phyloP scores from a whole-genome alignment of 2,888 invertebrate species.

The Galerucella pusilla region DNA sequence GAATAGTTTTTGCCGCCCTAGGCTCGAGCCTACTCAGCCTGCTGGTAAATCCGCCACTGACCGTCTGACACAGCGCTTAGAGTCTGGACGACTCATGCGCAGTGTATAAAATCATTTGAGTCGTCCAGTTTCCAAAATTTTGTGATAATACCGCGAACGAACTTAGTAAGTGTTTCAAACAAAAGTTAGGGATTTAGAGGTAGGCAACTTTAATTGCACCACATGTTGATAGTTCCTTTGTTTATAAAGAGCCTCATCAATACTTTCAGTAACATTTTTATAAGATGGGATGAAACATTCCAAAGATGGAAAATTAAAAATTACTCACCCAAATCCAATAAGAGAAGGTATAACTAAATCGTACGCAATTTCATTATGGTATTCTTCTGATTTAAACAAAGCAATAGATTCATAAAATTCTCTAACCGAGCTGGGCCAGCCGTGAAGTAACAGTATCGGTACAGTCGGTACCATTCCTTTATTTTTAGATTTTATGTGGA shows the following conservation, averaged over 20 bases:
- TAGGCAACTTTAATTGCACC: background rate
- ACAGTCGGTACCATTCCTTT: conserved; percentile 61
- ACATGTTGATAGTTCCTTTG: too few relatives aligned
- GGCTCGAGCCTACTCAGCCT: too few relatives aligned
- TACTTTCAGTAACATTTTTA: background rate
- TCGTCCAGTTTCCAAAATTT: too few relatives aligned
- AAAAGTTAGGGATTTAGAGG: background rate
- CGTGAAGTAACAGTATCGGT: conserved; percentile 80
- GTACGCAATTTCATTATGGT: conserved; percentile 36
- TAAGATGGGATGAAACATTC: background rate
- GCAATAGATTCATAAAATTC: conserved; percentile 74
- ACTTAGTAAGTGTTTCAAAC: too few relatives aligned
- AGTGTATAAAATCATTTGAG: too few relatives aligned
- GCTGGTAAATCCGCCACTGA: too few relatives aligned
- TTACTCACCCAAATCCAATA: conserved; percentile 44
- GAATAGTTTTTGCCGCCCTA: too few relatives aligned
- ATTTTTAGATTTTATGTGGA: conserved; percentile 67
- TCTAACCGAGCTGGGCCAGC: conserved; percentile 88
- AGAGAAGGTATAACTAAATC: conserved; percentile 48
- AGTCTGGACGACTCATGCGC: too few relatives aligned
- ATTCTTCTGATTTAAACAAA: conserved; percentile 33
- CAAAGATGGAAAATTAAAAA: background rate
- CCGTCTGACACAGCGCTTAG: too few relatives aligned
- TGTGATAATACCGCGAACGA: too few relatives aligned
- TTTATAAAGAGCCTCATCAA: too few relatives aligned